Evolutionary conservation across 2,888 invertebrate species (phyloP), one percentile per base, ranked within the genome.

Genomic region (Anoncus sp.): DNA sequence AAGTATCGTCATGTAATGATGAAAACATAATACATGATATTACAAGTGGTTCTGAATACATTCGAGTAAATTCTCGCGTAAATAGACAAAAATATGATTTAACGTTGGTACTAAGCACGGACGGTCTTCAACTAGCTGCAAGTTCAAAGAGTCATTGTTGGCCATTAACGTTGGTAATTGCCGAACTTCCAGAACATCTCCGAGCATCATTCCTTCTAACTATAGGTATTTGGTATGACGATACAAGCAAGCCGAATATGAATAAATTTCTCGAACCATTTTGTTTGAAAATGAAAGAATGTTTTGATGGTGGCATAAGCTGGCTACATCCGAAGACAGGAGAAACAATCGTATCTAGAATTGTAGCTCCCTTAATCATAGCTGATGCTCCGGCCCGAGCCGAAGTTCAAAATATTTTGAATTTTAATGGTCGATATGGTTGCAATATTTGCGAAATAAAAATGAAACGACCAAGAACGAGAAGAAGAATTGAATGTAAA

Each of bases 381-480:
- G 74, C 79, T 60, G 76, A 77, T 76, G 74, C 76, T 60, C 71
- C 74, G n/a, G 74, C 71, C 10, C 59, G 76, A 65, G 75, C 77
- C n/a, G 16, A 65, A 55, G 38, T 79, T 65, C 76, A 77, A 76
- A 65, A 76, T 62, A 74, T 77, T 24, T 16, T 24, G 18, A 65
- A 66, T 43, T 79, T 76, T 22, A 81, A 81, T 66, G 76, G 76
- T 12, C 20, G 45, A 47, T 74, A 74, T 55, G 81, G 81, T n/a
- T 81, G 66, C 47, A 74, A 74, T 73, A 62, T 80, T 55, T 80
- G 80, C 65, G 70, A 78, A 53, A 75, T 78, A 53, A 55, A 51
- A 74, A 79, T 66, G n/a, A 62, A 60, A 75, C 35, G 43, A 40
- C 24, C 53, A 18, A n/a, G n/a, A n/a, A n/a, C n/a, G n/a, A n/a